Base-by-base conservation (phyloP, 92 coral and sea anemone species). In the Bergia puertoricense region DNA sequence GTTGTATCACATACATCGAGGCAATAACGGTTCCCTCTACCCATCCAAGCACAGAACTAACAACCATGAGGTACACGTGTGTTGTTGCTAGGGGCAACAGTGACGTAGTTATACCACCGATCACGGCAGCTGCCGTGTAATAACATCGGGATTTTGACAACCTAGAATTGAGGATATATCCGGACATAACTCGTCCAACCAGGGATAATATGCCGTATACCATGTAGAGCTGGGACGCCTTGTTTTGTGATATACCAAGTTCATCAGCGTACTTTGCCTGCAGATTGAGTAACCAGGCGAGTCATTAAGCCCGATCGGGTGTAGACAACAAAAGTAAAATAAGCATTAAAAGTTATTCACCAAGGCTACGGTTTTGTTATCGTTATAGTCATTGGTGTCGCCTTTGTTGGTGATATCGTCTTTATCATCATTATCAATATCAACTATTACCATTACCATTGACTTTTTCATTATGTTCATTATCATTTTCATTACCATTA, bases 141-240 rank as follows among this genome's bases (percentile, higher is more conserved):
- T 13, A 38, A 30, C 46, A 20, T 3, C 44, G 22, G 5, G 85
- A 73, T 9, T 23, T 14, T 18, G 51, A 37, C 48, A 48, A 80
- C 1, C 39, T 40, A 2, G 11, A 14, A 18, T 80, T 42, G 30
- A 80, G 69, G 13, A 57, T 23, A 40, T 5, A 37, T n/a, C 85
- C 85, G 13, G 85, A 38, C 45, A 40, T n/a, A 15, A 80, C n/a
- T 11, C 85, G 85, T 59, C 72, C 85, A 39, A 80, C 36, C 72
- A 65, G 18, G n/a, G 85, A 80, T 10, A 65, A 14, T 6, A 80
- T 20, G 2, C 85, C 85, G 9, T 8, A 16, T 10, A 16, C 46
- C 45, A 57, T 5, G 30, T 80, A 80, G 8, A 80, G 46, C 1
- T 80, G 44, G 11, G 85, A 57, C 2, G 48, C 85, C 10, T 80